These are phyloP conservation scores for Saccostrea glomerata DNA, from an alignment of 1,140 invertebrate genomes.

Conservation along the genomic window DNA sequence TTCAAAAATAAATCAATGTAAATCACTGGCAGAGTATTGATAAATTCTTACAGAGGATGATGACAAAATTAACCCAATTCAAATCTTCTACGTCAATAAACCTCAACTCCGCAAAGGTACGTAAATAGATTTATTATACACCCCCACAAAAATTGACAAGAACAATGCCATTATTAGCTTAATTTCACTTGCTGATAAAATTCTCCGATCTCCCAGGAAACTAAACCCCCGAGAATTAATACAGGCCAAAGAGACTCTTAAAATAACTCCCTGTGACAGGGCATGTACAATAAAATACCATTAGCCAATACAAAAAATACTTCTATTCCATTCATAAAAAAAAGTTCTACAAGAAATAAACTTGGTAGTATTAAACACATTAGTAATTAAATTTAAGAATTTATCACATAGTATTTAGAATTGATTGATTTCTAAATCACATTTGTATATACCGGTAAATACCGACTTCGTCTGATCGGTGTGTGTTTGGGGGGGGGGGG, in stretches of 20 bases:
- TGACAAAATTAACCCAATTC: neutral
- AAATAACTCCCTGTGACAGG: neutral
- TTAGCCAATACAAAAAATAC: neutral
- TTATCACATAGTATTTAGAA: too few relatives aligned
- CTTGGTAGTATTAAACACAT: too few relatives aligned
- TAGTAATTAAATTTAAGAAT: too few relatives aligned
- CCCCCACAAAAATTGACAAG: neutral
- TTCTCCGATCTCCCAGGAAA: neutral
- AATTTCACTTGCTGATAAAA: constrained; percentile 3
- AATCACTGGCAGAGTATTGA: neutral
- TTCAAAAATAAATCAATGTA: too few relatives aligned
- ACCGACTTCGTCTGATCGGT: too few relatives aligned
- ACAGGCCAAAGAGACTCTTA: neutral
- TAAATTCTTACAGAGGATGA: neutral
- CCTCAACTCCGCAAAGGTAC: neutral
- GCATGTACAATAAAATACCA: neutral
- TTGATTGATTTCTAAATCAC: too few relatives aligned
- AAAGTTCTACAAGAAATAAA: too few relatives aligned
- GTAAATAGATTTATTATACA: neutral
- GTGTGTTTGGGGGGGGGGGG: too few relatives aligned
- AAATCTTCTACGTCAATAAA: neutral
- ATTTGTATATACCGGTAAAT: too few relatives aligned
- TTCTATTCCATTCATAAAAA: neutral
- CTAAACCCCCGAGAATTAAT: neutral
- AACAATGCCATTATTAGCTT: neutral